These are phyloP conservation scores for Strix uralensis DNA, from an alignment of 2,113 vertebrate genomes.

Conservation along the genomic window DNA sequence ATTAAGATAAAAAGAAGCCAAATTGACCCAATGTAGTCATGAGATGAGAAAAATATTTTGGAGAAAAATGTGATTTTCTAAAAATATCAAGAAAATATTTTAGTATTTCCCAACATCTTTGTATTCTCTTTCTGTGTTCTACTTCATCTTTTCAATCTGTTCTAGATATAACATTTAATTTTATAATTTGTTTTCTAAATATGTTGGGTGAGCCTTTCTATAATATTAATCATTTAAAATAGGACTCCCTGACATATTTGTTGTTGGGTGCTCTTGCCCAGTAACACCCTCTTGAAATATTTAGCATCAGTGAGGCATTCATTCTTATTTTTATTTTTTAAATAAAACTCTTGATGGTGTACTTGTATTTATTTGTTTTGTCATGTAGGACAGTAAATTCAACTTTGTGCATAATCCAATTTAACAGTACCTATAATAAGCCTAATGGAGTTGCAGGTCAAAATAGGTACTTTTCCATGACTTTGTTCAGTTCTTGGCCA, in stretches of 20 bases:
- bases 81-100: not conserved
- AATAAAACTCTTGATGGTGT: not conserved
- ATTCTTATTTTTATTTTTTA: not conserved
- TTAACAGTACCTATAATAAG: not conserved
- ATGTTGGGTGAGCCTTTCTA: not conserved
- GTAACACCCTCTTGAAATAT: not conserved
- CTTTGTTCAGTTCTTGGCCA: not conserved
- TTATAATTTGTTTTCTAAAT: not conserved
- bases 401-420: not conserved
- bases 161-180: not conserved
- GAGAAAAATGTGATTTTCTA: not conserved
- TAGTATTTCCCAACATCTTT: not conserved
- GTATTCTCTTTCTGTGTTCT: not conserved
- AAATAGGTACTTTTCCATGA: not conserved
- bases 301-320: not conserved
- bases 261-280: not conserved
- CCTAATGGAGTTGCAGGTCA: fast-evolving
- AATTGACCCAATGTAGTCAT: not conserved
- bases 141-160: not conserved
- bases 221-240: not conserved
- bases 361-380: not conserved
- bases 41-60: not conserved
- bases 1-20: not conserved
- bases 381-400: not conserved
- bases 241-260: not conserved